Evolutionary conservation across 2,797 vertebrate species (phyloP), one percentile per base, ranked within the genome.

Genomic region (Gadopsis bispinosus): DNA sequence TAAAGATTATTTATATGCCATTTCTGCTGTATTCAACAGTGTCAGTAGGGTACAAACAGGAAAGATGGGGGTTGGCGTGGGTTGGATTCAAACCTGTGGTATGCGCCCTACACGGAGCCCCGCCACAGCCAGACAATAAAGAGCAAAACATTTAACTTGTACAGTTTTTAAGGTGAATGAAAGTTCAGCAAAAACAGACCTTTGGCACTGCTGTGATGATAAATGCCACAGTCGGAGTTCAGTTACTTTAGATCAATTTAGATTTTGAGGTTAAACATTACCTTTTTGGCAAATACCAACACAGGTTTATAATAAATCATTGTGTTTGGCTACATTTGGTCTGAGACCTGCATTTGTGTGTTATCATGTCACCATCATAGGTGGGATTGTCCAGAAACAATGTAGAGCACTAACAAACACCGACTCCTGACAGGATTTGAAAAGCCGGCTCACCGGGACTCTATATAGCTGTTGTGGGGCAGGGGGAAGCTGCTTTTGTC

Each of bases 401-500:
- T 70, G 68, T 75, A 64, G 45, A 78, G 53, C 77, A 77, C 63
- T 59, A 74, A 87, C 80, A 87, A 82, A 89, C 86, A 76, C 39
- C 16, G 68, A 83, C 72, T 74, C 76, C 19, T 22, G 73, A 68
- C 73, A 64, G 68, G 69, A 78, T 81, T 69, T 89, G 74, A 86
- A 89, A 89, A 83, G 83, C 62, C 1, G 22, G 75, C 70, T 53
- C 69, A 7, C 1, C 33, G 66, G 73, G 61, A 54, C 60, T 67
- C 43, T 39, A 17, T n/a, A 75, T 26, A 67, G 60, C 45, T 75
- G 59, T 75, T 72, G 72, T 31, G 80, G 74, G 70, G 76, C 51
- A 17, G 41, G 33, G 63, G 69, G 51, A 54, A 54, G 79, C 65
- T 39, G 43, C 77, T 75, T 90, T 95, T 94, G 90, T 94, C 90